Percentiles rank a stretch among this genome's conserved stretches.
These are phyloP conservation scores for Urophycis tenuis DNA, from an alignment of 2,797 vertebrate genomes.

Conservation along the genomic window DNA sequence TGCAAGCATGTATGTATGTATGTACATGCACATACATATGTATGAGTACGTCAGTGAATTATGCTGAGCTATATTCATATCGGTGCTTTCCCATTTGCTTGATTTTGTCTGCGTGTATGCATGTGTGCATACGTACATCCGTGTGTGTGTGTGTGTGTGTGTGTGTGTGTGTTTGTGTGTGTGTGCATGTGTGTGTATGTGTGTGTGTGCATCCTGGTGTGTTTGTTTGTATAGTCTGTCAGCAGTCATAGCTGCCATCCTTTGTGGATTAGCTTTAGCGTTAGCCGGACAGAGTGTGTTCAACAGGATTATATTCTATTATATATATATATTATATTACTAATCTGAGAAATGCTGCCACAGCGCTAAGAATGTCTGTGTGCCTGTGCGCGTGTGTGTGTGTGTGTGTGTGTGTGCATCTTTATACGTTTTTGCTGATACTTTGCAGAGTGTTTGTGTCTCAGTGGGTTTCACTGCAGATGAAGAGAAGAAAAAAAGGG, in stretches of 20 bases:
- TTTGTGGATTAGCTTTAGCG: neutral
- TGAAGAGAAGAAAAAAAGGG: neutral
- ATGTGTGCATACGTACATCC: neutral
- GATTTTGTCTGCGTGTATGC: neutral
- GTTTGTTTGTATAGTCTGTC: neutral
- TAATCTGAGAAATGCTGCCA: neutral
- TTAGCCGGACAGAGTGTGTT: neutral
- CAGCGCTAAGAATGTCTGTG: neutral
- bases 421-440: neutral
- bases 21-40: neutral
- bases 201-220: neutral
- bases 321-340: constrained; percentile 1
- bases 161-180: neutral
- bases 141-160: neutral
- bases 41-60: neutral
- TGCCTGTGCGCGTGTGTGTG: neutral
- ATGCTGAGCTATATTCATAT: neutral
- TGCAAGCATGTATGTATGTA: neutral
- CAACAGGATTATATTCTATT: neutral
- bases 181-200: neutral
- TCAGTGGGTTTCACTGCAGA: neutral
- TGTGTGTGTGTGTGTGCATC: neutral
- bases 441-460: neutral
- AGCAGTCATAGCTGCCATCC: neutral
- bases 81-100: neutral